Percentiles rank a stretch among this genome's conserved stretches.
These are phyloP conservation scores for Xyrichtys novacula DNA, from an alignment of 2,797 vertebrate genomes.

Conservation along the genomic window DNA sequence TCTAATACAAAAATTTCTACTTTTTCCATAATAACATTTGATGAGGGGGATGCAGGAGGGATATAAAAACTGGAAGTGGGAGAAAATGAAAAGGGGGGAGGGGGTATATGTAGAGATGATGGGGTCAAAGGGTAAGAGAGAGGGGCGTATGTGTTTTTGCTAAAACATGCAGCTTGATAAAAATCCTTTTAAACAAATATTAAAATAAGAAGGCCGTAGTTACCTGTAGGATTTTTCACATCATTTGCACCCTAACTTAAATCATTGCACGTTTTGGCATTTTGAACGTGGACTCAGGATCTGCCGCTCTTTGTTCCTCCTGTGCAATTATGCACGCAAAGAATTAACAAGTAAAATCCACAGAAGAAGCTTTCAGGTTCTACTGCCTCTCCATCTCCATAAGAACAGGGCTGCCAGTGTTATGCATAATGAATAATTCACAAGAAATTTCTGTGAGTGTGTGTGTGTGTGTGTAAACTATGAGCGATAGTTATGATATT, in stretches of 20 bases:
- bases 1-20: conserved; percentile 14
- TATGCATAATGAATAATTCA: conserved; percentile 83
- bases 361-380: conserved; percentile 55
- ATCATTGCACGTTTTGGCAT: no score
- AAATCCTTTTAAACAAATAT: not conserved
- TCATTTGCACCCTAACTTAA: conserved; percentile 28
- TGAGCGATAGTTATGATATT: conserved; percentile 67
- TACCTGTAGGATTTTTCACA: conserved; percentile 1
- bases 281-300: conserved; percentile 24
- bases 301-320: conserved; percentile 56
- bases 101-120: conserved; percentile 23
- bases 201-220: conserved; percentile 13
- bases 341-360: conserved; percentile 66
- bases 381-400: conserved; percentile 55
- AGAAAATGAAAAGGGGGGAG: not conserved
- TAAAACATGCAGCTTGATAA: not conserved
- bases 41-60: conserved; percentile 19
- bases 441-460: conserved; percentile 55
- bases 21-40: conserved; percentile 42
- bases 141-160: not conserved
- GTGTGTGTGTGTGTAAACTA: conserved; percentile 51
- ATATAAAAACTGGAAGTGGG: not conserved
- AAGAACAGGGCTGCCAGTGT: conserved; percentile 54
- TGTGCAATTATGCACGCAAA: conserved; percentile 48
- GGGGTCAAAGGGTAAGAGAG: conserved; percentile 38